phyloP scores from a whole-genome alignment of 2,113 vertebrate species.

The Centropus bengalensis region DNA sequence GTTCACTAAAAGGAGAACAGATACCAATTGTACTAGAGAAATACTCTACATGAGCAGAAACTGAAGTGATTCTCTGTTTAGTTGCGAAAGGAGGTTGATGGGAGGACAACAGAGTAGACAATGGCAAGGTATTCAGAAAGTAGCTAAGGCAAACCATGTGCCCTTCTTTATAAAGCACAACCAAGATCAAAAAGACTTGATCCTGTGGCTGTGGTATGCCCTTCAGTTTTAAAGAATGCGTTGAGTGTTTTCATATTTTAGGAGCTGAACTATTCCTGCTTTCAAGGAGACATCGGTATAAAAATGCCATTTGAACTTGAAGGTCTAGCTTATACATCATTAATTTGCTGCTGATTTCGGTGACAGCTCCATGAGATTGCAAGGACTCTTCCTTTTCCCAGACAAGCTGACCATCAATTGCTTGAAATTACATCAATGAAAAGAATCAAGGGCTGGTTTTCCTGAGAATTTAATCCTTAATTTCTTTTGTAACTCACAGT shows the following conservation, averaged over 20 bases:
- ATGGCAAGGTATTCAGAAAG: not conserved
- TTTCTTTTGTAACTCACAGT: not conserved
- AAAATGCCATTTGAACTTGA: not conserved
- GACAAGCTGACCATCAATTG: not conserved
- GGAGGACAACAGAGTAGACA: not conserved
- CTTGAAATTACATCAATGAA: not conserved
- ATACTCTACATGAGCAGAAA: not conserved
- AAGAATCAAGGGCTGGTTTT: not conserved
- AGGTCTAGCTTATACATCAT: not conserved
- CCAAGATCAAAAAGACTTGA: not conserved
- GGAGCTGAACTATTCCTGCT: not conserved
- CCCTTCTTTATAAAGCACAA: not conserved
- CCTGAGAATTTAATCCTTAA: not conserved
- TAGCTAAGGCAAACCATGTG: not conserved
- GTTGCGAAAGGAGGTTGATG: not conserved
- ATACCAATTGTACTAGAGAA: not conserved
- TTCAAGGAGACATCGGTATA: not conserved
- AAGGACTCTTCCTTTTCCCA: not conserved
- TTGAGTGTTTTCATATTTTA: not conserved
- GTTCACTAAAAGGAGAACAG: not conserved
- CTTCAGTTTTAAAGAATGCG: not conserved
- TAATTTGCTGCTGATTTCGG: conserved; percentile 14
- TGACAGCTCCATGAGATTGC: not conserved
- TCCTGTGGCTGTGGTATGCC: not conserved
- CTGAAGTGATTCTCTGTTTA: not conserved